These are phyloP conservation scores for Coracopsis vasa DNA, from an alignment of 2,113 vertebrate genomes.

Conservation along the genomic window DNA sequence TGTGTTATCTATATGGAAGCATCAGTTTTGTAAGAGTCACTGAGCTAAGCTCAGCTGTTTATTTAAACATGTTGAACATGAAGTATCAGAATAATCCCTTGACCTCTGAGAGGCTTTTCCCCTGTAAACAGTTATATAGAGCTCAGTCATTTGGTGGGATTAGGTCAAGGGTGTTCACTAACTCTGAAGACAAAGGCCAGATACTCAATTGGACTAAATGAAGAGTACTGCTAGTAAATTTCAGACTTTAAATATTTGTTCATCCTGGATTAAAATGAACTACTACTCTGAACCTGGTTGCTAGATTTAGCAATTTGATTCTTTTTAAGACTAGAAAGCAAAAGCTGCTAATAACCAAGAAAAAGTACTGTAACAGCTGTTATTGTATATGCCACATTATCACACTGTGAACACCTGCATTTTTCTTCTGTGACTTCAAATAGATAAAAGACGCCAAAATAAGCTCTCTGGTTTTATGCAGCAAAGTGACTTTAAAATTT, in stretches of 20 bases:
- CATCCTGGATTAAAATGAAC: neutral
- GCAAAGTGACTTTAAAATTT: neutral
- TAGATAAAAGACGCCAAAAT: neutral
- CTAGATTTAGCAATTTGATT: neutral
- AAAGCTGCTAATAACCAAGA: neutral
- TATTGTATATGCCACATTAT: neutral
- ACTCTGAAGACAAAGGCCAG: neutral
- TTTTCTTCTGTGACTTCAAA: neutral
- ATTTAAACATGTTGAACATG: neutral
- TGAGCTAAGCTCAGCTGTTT: neutral
- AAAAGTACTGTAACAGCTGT: neutral
- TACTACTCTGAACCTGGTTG: neutral
- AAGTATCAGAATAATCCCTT: neutral
- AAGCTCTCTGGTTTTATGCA: neutral
- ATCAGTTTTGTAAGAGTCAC: neutral
- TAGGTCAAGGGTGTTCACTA: neutral
- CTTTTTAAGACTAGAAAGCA: neutral
- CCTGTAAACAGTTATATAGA: neutral
- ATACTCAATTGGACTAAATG: neutral
- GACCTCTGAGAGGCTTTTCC: neutral
- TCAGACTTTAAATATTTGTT: neutral
- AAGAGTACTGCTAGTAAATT: neutral
- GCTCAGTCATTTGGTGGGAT: neutral
- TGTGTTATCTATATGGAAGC: neutral
- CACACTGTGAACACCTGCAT: accelerated